Evolutionary conservation across 2,797 vertebrate genomes (phyloP), one percentile per base, ranked within the genome.

Genomic region (Hoplostethus atlanticus): DNA sequence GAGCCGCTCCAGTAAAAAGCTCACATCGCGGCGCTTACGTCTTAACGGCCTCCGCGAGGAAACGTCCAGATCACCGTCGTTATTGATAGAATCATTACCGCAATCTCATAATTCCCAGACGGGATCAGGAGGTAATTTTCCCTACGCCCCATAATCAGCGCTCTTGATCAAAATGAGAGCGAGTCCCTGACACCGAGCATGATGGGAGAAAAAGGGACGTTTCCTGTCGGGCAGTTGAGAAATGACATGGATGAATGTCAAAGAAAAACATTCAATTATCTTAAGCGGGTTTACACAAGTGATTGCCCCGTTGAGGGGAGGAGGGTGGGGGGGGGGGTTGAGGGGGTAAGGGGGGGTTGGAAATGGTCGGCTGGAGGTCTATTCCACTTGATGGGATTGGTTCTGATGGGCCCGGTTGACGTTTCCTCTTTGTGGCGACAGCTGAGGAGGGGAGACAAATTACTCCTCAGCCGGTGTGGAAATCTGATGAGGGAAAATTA

Each of bases 401-500:
- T 85, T 84, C 61, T 84, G 86, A 91, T 82, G 68, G 86, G 82
- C 73, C 59, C 56, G 84, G 81, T 79, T 90, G 87, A 89, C 78
- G 44, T 90, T 89, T 90, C 88, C 86, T 88, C 83, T 86, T 81
- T 84, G 73, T 34, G 80, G 82, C 63, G 77, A 81, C 17, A 36
- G 71, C 81, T 73, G 70, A 87, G 71, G 64, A 81, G 71, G 69
- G 67, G 64, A 79, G 87, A 88, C 79, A 83, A 91, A 90, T 92
- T 88, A 48, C 76, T 76, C 64, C 68, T 83, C 59, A 66, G 81
- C 83, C 81, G 48, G 79, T 51, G 31, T 77, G 79, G 88, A 89
- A 88, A 91, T 83, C 66, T 86, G 86, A 90, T 85, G 81, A 89
- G 84, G 87, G 81, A 68, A 90, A 93, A 91, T 90, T 87, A 84